Base-by-base conservation (phyloP, 53 echinoderm and acorn worm species). In the Stichopus horrens region DNA sequence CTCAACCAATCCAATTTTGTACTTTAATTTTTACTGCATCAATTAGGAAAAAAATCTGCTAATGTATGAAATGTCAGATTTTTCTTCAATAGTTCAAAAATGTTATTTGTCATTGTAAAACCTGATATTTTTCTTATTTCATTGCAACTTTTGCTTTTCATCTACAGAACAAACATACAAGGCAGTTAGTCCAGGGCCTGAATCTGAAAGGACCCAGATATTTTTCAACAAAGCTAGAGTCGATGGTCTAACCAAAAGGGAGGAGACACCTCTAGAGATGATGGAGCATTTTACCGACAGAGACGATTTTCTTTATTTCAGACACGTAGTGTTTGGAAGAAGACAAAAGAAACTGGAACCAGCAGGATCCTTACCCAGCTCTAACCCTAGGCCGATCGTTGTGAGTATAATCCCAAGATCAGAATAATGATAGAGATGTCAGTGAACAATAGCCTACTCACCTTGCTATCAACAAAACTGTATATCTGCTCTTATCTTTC, bases 191-290 rank as follows among this genome's bases (percentile, higher is more conserved):
- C 96, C 96, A 22, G 96, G 94, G 58, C 91, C 99, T 55, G 99
- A 99, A 75, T 90, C 91, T 52, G 96, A 99, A 55, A 90, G 99
- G 7, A 99, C 99, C 65, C 96, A 94, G 96, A 90, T 93, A 23
- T 99, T 99, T 89, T 92, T 94, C 85, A 89, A 96, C 76, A 93
- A 99, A 66, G 95, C 99, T 55, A 91, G 99, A 76, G 99, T 99
- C 9, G 96, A 99, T 81, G 99, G 99, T 52, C 90, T 99, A 86
- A 94, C 91, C 78, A 96, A 92, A 71, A 90, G 99, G 21, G 99
- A 94, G 56, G 99, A 99, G 91, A 96, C 92, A 11, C 92, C 99
- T 6, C 86, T 92, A 22, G 8, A 59, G 59, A 94, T 99, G 99
- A 96, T 92, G 6, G 99, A 99, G 74, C 92, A 96, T 82, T 99